Base-by-base conservation (phyloP, 2,797 vertebrate species). In the Neosilurus mollespiculum region DNA sequence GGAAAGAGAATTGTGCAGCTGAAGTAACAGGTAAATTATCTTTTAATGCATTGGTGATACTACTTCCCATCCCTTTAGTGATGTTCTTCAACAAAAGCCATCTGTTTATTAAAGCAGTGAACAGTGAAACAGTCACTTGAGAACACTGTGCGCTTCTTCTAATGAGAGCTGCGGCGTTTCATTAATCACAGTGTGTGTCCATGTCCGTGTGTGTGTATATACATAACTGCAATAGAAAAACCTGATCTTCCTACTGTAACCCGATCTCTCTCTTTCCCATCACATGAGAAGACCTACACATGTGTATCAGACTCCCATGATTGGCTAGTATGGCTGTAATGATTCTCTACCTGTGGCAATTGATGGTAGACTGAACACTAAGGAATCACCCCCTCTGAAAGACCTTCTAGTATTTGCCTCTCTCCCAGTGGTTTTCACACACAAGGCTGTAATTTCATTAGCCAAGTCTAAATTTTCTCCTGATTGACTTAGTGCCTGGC, bases 151-250 rank as follows among this genome's bases (percentile, higher is more conserved):
- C 64, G 66, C 84, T 76, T 65, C 43, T 65, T 51, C 81, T 78
- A 67, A 58, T 64, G 59, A 49, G 69, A 78, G 82, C 78, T 56
- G 49, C 73, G 83, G 64, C 24, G 24, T 87, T 87, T 87, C 53
- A 83, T 83, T 85, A 76, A 69, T 85, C 77, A 56, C 51, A 30
- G 65, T 80, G 56, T 62, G 67, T 81, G n/a, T 70, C 16, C 20
- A 1, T 70, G 78, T 80, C 0, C 3, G 78, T 58, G 65, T 80
- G 49, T 56, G 78, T 51, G 64, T 56, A 4, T 56, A 49, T 66
- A 3, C 43, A 43, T 8, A 49, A 18, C 15, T 30, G 16, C 12
- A 12, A 49, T 6, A 49, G 20, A 26, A 34, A 59, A 78, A 49
- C 56, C 56, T 20, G 20, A 76, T 43, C 16, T 14, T 7, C 12